These are phyloP conservation scores for Larimichthys crocea DNA, from an alignment of 2,113 vertebrate genomes.

Conservation along the genomic window DNA sequence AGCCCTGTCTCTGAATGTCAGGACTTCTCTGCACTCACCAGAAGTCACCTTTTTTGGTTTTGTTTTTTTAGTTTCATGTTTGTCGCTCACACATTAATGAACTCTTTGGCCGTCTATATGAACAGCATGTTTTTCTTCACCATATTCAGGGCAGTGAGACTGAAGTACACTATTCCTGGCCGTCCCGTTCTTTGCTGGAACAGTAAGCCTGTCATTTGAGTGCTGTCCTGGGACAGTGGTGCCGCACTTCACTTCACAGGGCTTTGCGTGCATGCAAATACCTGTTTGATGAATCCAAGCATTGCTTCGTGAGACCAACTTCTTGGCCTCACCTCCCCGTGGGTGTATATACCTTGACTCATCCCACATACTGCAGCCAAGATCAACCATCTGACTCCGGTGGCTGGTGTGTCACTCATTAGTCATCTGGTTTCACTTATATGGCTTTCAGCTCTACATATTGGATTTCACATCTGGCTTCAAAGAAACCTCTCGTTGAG, in stretches of 20 bases:
- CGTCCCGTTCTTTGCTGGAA: slow-evolving; percentile 9
- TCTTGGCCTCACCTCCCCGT: background rate
- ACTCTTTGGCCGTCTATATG: background rate
- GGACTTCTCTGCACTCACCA: background rate
- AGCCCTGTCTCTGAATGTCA: background rate
- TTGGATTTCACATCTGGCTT: slow-evolving; percentile 67
- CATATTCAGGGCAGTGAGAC: slow-evolving; percentile 2
- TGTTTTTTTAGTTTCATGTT: background rate
- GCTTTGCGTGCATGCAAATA: background rate
- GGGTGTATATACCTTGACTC: background rate
- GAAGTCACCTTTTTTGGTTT: background rate
- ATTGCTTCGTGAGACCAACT: background rate
- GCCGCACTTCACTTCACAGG: slow-evolving; percentile 10
- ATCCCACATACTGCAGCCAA: slow-evolving; percentile 1
- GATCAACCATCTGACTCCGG: slow-evolving; percentile 12
- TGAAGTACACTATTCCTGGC: background rate
- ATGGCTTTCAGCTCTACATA: slow-evolving; percentile 46
- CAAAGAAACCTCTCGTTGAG: slow-evolving; percentile 56
- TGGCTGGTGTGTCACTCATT: slow-evolving; percentile 53
- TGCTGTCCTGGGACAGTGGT: slow-evolving; percentile 22
- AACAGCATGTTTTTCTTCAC: background rate
- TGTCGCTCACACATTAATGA: slow-evolving; percentile 15
- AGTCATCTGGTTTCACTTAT: slow-evolving; percentile 66
- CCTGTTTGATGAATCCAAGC: background rate
- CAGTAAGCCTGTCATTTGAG: slow-evolving; percentile 26